Base-by-base conservation (phyloP, 2,888 invertebrate species). In the Leucophenga maculata region DNA sequence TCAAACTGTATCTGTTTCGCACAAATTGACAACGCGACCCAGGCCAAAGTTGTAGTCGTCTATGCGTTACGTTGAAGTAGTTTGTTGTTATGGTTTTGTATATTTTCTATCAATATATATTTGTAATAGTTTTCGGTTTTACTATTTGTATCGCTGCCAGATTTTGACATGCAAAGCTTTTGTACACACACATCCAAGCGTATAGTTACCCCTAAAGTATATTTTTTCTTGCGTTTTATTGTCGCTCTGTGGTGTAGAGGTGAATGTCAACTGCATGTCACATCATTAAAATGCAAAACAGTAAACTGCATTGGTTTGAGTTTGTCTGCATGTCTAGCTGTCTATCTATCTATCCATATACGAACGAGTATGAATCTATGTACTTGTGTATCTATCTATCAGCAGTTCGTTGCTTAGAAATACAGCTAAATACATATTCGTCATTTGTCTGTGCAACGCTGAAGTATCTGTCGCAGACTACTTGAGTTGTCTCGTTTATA, bases 211-310 rank as follows among this genome's bases (percentile, higher is more conserved):
- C 32, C 32, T 32, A 32, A 32, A 32, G 32, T 32, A 32, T 32
- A 32, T 6, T 6, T 32, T 6, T 32, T 32, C 13, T 9, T 31
- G 2, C 14, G 26, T 57, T 6, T 57, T 11, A 20, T 14, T 57
- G 57, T 57, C 8, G 9, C 14, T 54, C 16, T 54, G 22, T 54
- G 18, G n/a, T 60, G 59, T 32, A 32, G 26, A 39, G 59, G 39
- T 60, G 59, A 60, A 60, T 60, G 59, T 60, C 59, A 60, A 60
- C 39, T 32, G 32, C 59, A 60, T 60, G 59, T 16, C 59, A 60
- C 59, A 60, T 60, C 59, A 60, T 60, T 60, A 60, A 60, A 60
- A 60, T 60, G 59, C 59, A 39, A 60, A 57, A 8, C 39, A 39
- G 8, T 39, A 9, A 18, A 14, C 18, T 54, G 22, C 54, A 11